Conservation (phyloP, 2,113 vertebrate species). For the Cinclus cinclus region DNA sequence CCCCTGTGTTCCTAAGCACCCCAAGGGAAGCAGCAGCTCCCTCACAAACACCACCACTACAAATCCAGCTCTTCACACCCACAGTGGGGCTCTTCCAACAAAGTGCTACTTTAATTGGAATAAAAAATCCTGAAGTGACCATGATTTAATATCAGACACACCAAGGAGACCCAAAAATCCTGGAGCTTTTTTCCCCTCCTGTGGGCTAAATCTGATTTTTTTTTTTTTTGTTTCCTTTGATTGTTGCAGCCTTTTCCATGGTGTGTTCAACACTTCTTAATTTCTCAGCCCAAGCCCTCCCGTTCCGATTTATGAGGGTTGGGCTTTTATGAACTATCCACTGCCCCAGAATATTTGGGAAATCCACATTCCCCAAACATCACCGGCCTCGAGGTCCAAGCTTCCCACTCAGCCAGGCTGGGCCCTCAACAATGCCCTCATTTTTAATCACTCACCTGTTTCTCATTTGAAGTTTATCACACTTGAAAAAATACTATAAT, state of each 20-base stretch:
- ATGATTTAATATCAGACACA: constrained; percentile 36
- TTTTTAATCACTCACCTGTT: constrained; percentile 71
- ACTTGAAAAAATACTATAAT: constrained; percentile 63
- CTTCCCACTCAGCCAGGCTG: constrained; percentile 32
- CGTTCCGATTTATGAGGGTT: constrained; percentile 24
- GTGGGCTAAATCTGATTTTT: not conserved
- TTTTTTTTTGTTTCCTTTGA: not conserved
- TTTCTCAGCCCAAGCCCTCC: constrained; percentile 27
- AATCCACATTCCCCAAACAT: constrained; percentile 33
- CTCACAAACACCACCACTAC: not conserved
- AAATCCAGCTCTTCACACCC: not conserved
- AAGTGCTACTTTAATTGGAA: not conserved
- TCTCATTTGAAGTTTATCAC: constrained; percentile 68
- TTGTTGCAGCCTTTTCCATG: not conserved
- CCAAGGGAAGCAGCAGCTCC: not conserved
- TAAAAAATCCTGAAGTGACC: constrained; percentile 3
- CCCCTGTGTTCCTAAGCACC: not conserved
- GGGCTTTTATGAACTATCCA: constrained; percentile 37
- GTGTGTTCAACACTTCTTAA: not conserved
- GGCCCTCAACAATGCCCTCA: constrained; percentile 48
- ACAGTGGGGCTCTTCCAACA: not conserved
- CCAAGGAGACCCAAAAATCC: not conserved
- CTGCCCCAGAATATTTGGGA: constrained; percentile 7
- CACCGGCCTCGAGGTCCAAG: not conserved
- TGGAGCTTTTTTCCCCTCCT: not conserved